Evolutionary conservation across 1,140 invertebrate species (phyloP), one percentile per base, ranked within the genome.

Genomic region (Drosophila navojoa): DNA sequence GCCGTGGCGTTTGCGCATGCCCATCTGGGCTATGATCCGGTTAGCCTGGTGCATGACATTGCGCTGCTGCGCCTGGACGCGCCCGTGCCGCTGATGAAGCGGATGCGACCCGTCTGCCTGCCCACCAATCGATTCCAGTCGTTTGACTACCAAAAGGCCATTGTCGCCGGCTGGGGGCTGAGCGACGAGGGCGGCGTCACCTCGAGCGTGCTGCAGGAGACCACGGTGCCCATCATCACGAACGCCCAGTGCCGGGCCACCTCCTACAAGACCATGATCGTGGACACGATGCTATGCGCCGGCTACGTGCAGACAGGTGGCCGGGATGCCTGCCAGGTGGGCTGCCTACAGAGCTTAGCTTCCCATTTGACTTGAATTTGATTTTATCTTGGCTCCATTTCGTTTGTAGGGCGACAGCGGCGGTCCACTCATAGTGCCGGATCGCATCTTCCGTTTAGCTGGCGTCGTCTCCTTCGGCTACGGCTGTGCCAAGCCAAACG

Each of bases 191-290:
- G 96, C n/a, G 97, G 96, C 1, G 94, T 95, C 71, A 96, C 97
- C 77, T 97, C 96, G 79, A 96, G 96, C n/a, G 93, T 95, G 7
- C 95, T 98, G 82, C 93, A 96, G 67, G 96, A 98, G 92, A 96
- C 96, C 0, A 93, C 95, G 16, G 93, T 98, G 27, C 97, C 97
- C 0, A 95, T 98, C n/a, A 98, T 97, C 96, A 94, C 96, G 53
- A 98, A 98, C 91, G 95, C 96, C 45, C 97, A 98, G 74, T 98
- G 97, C 85, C 64, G 79, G 0, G 96, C 98, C 87, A 93, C 95
- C 16, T 96, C 96, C 2, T 98, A 98, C 92, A 97, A 96, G 91
- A 96, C 98, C 76, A 96, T 96, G 44, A 98, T 98, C 71, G 97
- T 96, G 1, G 95, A 95, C 22, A 97, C 96, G 53, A 98, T 98